Percentiles rank a stretch among this genome's conserved stretches.
phyloP scores from a whole-genome alignment of 1,140 invertebrate genomes.

The Idris sp. region DNA sequence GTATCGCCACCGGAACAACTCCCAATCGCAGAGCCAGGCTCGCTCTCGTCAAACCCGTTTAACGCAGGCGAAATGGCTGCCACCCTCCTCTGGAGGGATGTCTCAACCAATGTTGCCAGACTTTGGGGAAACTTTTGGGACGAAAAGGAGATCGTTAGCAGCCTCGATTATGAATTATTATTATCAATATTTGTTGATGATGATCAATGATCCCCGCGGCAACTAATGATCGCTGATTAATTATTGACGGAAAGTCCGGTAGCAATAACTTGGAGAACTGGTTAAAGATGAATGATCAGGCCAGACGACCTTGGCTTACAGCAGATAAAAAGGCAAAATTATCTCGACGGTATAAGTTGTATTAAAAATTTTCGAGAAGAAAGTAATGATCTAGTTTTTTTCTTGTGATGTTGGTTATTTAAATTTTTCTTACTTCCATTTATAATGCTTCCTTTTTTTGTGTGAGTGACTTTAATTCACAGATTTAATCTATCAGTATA shows the following conservation, averaged over 20 bases:
- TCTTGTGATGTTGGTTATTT: too few species aligned
- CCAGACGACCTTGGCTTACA: background rate
- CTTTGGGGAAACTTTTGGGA: slow-evolving; percentile 23
- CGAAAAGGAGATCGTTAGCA: slow-evolving; percentile 8
- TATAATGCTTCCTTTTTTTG: too few species aligned
- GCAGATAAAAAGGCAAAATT: too few species aligned
- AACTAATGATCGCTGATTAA: slow-evolving; percentile 41
- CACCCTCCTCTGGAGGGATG: slow-evolving; percentile 51
- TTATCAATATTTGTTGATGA: slow-evolving; percentile 40
- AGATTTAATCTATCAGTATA: too few species aligned
- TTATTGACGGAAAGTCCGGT: slow-evolving; percentile 38
- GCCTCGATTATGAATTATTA: slow-evolving; percentile 34
- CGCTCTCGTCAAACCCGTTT: slow-evolving; percentile 53
- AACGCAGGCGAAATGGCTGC: slow-evolving; percentile 51
- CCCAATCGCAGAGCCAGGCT: slow-evolving; percentile 58
- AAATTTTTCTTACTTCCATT: too few species aligned
- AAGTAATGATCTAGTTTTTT: background rate
- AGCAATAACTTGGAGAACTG: slow-evolving; percentile 31
- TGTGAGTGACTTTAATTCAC: too few species aligned
- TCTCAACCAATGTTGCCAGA: slow-evolving; percentile 47
- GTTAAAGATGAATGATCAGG: slow-evolving; percentile 26
- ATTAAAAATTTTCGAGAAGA: too few species aligned
- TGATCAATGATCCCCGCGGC: slow-evolving; percentile 24
- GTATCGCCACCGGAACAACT: slow-evolving; percentile 62
- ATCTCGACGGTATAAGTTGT: background rate